Percentiles rank a stretch among this genome's conserved stretches.
phyloP scores from a whole-genome alignment of 2,113 vertebrate species.

The Apodemus sylvaticus region DNA sequence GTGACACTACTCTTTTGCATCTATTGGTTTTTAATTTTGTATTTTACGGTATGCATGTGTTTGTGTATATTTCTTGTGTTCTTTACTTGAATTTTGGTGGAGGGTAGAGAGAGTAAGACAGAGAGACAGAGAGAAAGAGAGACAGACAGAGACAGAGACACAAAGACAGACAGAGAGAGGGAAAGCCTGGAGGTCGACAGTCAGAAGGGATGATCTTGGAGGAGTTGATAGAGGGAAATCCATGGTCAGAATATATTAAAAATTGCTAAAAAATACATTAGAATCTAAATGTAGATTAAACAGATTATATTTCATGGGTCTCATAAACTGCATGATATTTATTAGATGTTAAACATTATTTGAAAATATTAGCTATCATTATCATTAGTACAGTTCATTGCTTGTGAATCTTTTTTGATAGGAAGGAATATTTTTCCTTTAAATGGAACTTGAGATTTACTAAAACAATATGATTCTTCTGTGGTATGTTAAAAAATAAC shows the following conservation, averaged over 20 bases:
- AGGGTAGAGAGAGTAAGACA: too few species aligned
- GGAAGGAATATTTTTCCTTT: conserved; percentile 16
- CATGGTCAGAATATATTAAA: not conserved
- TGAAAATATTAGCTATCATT: conserved; percentile 27
- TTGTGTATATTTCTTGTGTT: too few species aligned
- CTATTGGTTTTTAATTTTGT: not conserved
- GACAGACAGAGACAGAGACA: too few species aligned
- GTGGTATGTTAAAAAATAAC: not conserved
- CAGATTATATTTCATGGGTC: not conserved
- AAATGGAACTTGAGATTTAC: not conserved
- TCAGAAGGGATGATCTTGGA: not conserved
- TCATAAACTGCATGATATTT: not conserved
- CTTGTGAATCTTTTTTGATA: conserved; percentile 24
- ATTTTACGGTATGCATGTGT: too few species aligned
- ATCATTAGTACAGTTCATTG: not conserved
- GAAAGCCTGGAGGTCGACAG: not conserved
- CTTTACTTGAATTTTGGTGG: too few species aligned
- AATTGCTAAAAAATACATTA: not conserved
- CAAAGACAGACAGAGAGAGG: too few species aligned
- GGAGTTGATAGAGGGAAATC: not conserved
- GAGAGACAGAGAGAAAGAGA: too few species aligned
- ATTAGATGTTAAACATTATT: conserved; percentile 31
- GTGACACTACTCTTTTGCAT: not conserved
- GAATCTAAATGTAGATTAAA: not conserved
- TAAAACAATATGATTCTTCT: not conserved